These are phyloP conservation scores for Chrysolina americana DNA, from an alignment of 2,888 invertebrate species.

Conservation along the genomic window DNA sequence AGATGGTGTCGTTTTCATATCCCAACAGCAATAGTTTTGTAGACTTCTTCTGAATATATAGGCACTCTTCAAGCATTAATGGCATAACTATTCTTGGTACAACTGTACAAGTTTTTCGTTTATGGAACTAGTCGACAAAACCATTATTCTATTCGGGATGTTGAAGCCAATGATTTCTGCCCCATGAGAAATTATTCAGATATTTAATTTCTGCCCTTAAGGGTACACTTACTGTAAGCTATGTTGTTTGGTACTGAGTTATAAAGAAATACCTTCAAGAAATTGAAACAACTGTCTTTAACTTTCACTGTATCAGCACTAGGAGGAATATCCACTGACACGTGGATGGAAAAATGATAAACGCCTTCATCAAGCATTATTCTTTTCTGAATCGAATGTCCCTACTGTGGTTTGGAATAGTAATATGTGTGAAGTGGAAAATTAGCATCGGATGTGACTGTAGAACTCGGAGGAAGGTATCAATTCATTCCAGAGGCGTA, in stretches of 20 bases:
- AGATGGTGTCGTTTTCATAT: too few species aligned
- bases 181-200: too few species aligned
- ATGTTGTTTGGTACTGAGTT: conserved; percentile 1
- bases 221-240: conserved; percentile 11
- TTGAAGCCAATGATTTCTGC: neutral
- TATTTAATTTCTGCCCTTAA: neutral
- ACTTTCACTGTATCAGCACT: conserved; percentile 17
- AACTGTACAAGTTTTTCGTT: too few species aligned
- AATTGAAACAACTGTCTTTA: neutral
- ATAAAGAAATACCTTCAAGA: conserved; percentile 16
- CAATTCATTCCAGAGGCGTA: conserved; percentile 12
- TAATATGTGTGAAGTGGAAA: conserved; percentile 9
- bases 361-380: conserved; percentile 10
- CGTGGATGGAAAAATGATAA: neutral
- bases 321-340: neutral
- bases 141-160: neutral
- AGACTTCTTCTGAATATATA: too few species aligned
- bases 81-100: too few species aligned
- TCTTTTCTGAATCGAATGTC: conserved; percentile 6
- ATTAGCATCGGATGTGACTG: conserved; percentile 15
- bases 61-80: too few species aligned
- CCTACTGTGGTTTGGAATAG: neutral
- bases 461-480: conserved; percentile 1
- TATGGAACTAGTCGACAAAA: too few species aligned
- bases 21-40: too few species aligned